Evolutionary conservation across 1,140 invertebrate species (phyloP), one percentile per base, ranked within the genome.

Genomic region (Orius laevigatus): DNA sequence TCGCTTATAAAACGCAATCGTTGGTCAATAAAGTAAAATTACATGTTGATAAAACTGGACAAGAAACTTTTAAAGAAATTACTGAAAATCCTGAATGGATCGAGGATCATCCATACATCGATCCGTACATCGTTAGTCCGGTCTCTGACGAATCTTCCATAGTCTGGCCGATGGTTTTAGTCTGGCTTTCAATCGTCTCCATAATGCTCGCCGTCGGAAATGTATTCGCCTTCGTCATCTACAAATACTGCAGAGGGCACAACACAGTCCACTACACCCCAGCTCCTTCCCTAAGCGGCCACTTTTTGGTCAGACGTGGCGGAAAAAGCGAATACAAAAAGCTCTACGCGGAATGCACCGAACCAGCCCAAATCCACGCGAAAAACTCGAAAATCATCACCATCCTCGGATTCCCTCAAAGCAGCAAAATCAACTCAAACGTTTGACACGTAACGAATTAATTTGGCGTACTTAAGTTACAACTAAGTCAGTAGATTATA

Each of bases 301-400:
- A 46, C 16, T 47, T 49, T 31, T 35, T 34, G 19, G 48, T 55
- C 6, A 47, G 51, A 16, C 42, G 45, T n/a, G 52, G 50, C 12
- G 54, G 49, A 9, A 45, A 50, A 9, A 50, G 50, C 9, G 35
- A 53, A 10, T 58, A 58, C 32, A 52, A 58, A 25, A 58, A 58
- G 43, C 51, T 58, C n/a, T 58, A 58, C 41, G 57, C 57, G 46
- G 57, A 58, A 35, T 58, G 57, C 45, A 55, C 53, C 42, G 49
- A 56, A 15, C 56, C 56, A n/a, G 25, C 43, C 6, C 32, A 16
- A 9, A 34, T 44, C 31, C 25, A 35, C 15, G 38, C 31, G 18
- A 34, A 16, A 3, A 43, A 19, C 6, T 45, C 43, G 6, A 19
- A 31, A 19, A 19, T 45, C 25, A n/a, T 31, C 25, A 45, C 43